Evolutionary conservation across 2,888 invertebrate species (phyloP), one percentile per base, ranked within the genome.

Genomic region (Clusia tigrina): DNA sequence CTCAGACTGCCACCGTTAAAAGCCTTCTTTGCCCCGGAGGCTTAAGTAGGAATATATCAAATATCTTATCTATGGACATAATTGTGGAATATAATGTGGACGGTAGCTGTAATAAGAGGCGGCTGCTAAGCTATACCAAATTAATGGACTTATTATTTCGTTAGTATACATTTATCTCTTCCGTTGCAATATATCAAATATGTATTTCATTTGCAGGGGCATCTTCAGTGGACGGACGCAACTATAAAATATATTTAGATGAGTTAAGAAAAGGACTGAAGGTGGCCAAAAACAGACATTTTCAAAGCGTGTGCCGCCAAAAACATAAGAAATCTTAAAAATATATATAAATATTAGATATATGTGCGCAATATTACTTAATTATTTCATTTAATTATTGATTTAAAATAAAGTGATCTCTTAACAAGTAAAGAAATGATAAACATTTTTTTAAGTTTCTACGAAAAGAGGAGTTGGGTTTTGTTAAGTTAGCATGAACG

Each of bases 261-360:
- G 15, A 2, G 48, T 56, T 15, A 22, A 56, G 58, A n/a, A 62
- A 26, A 32, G 62, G 62, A 1, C 57, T 62, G 12, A 62, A 58
- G 23, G 53, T 58, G 26, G 58, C 58, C 57, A 62, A 62, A 18
- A 62, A 62, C 25, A 23, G 62, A 58, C 53, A 62, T 58, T 62
- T 58, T 15, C 56, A 62, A 42, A 62, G 57, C 22, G 58, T 54
- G 2, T 24, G 15, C n/a, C 56, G 62, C 37, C 55, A 67, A 48
- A 48, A 48, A 15, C 5, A 18, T 48, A 37, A 22, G 9, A n/a
- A n/a, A n/a, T n/a, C n/a, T n/a, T n/a, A n/a, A n/a, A n/a, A n/a
- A n/a, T n/a, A n/a, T n/a, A n/a, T n/a, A n/a, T n/a, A n/a, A n/a
- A n/a, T n/a, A n/a, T n/a, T n/a, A n/a, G n/a, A n/a, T n/a, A n/a